Percentiles rank a stretch among this genome's conserved stretches.
These are phyloP conservation scores for Carpatolechia fugitivella DNA, from an alignment of 2,888 invertebrate genomes.

Conservation along the genomic window DNA sequence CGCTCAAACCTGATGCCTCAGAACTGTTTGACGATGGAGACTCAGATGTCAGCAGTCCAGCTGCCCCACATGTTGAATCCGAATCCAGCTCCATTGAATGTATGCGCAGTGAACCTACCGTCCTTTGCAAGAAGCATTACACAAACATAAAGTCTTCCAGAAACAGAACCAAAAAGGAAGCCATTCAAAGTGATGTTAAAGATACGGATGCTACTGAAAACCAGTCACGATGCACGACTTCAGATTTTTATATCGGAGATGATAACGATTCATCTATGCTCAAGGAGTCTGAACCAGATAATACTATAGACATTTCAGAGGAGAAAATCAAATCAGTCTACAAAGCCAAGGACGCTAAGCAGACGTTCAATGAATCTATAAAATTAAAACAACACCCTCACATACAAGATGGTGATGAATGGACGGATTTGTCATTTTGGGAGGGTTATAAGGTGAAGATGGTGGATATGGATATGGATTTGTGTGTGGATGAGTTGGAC, in stretches of 20 bases:
- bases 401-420: neutral
- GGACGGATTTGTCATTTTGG: constrained; percentile 33
- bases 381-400: constrained; percentile 45
- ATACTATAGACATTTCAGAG: constrained; percentile 15
- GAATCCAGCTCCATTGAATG: constrained; percentile 42
- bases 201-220: constrained; percentile 57
- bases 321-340: constrained; percentile 24
- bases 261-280: constrained; percentile 24
- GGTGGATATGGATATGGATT: constrained; percentile 40
- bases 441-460: constrained; percentile 43
- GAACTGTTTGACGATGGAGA: constrained; percentile 18
- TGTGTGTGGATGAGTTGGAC: constrained; percentile 50
- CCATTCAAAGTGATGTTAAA: constrained; percentile 37
- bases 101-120: constrained; percentile 21
- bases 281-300: constrained; percentile 10
- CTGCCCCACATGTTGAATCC: constrained; percentile 37
- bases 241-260: constrained; percentile 61
- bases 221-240: constrained; percentile 28
- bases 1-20: constrained; percentile 38
- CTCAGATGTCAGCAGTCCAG: constrained; percentile 31
- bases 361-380: constrained; percentile 60
- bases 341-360: constrained; percentile 59
- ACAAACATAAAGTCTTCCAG: constrained; percentile 63
- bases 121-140: constrained; percentile 62
- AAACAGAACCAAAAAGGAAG: constrained; percentile 46